phyloP scores from a whole-genome alignment of 2,888 invertebrate species.

The Calameuta idolon region DNA sequence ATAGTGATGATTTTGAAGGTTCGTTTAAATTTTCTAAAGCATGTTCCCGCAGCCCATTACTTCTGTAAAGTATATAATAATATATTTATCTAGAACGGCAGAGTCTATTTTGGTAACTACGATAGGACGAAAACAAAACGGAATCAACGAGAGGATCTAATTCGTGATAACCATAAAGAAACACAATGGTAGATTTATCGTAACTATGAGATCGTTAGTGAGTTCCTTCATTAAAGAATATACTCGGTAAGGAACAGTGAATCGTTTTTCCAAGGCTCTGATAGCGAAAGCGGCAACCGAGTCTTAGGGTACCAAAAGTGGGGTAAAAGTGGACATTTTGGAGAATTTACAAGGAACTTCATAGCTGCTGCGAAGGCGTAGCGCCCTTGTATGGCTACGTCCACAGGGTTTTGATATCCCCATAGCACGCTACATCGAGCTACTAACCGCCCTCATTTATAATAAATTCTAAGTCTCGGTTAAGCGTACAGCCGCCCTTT shows the following conservation, averaged over 20 bases:
- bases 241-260: not conserved
- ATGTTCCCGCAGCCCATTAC: not conserved
- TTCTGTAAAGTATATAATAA: not conserved
- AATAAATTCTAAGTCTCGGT: conserved; percentile 40
- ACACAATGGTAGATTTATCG: not conserved
- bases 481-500: conserved; percentile 29
- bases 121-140: not conserved
- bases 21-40: not conserved
- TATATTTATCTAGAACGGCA: not conserved
- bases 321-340: not conserved
- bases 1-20: not conserved
- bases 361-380: not conserved
- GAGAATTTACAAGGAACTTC: not conserved
- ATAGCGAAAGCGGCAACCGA: not conserved
- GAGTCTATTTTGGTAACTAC: not conserved
- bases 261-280: not conserved
- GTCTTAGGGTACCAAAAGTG: not conserved
- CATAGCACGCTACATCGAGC: conserved; percentile 32
- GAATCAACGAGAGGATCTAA: not conserved
- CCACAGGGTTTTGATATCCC: conserved; percentile 34
- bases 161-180: not conserved
- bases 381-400: not conserved
- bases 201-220: not conserved
- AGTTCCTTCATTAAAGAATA: not conserved
- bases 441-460: conserved; percentile 32